These are phyloP conservation scores for Hydrophis major DNA, from an alignment of 2,797 vertebrate species.

Conservation along the genomic window DNA sequence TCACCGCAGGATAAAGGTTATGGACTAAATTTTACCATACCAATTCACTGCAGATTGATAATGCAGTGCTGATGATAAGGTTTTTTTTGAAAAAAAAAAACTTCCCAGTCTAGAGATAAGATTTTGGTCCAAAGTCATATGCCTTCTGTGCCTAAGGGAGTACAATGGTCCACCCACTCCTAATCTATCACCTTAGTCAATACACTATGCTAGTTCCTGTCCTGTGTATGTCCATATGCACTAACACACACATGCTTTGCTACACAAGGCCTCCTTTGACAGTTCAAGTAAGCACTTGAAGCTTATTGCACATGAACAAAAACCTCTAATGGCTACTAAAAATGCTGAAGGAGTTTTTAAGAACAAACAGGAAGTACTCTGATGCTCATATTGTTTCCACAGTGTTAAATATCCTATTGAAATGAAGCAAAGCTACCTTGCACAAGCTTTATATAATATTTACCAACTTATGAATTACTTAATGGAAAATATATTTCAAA, in stretches of 20 bases:
- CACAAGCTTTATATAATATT: neutral
- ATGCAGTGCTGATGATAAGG: neutral
- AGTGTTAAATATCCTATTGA: neutral
- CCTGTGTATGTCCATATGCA: neutral
- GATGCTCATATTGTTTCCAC: neutral
- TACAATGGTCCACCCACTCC: neutral
- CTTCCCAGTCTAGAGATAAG: neutral
- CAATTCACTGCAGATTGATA: neutral
- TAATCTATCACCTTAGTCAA: neutral
- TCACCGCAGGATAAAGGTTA: neutral
- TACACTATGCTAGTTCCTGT: neutral
- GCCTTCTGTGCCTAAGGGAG: neutral
- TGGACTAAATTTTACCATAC: neutral
- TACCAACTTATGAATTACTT: neutral
- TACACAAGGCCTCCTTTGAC: neutral
- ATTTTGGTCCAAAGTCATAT: neutral
- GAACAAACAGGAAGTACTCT: neutral
- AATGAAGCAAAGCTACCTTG: neutral
- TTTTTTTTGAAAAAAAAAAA: no score
- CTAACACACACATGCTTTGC: neutral
- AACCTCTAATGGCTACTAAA: neutral
- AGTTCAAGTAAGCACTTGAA: neutral
- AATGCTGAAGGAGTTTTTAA: neutral
- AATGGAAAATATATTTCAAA: neutral
- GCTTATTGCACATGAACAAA: neutral